A percentile compares a stretch with the other conserved stretches of the same genome.
Evolutionary conservation across 2,888 invertebrate species (phyloP).

Genomic region (Liposcelis brunnea): DNA sequence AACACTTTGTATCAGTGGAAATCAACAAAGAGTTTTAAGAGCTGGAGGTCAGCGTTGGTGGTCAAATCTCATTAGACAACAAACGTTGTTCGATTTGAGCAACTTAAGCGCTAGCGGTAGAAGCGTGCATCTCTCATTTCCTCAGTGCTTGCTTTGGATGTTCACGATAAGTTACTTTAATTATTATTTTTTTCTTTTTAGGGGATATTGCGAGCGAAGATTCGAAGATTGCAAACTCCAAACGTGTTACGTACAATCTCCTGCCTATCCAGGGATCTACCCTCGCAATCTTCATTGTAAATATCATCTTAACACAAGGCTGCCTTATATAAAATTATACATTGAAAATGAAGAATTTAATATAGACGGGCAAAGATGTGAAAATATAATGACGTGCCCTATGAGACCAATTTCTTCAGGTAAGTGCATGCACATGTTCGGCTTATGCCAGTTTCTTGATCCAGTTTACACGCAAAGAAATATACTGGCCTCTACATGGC

Average conservation of each 20-base stretch:
- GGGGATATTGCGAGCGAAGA: constrained; percentile 73
- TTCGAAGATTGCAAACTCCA: constrained; percentile 77
- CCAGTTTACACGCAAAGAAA: constrained; percentile 1
- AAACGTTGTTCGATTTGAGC: too few species aligned
- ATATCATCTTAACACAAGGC: constrained; percentile 72
- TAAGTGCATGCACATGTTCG: too few species aligned
- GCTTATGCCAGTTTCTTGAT: too few species aligned
- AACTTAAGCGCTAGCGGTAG: too few species aligned
- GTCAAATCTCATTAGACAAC: too few species aligned
- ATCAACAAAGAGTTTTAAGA: too few species aligned
- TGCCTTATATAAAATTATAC: constrained; percentile 62
- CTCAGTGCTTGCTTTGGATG: too few species aligned
- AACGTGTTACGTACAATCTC: constrained; percentile 86
- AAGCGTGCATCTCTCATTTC: too few species aligned
- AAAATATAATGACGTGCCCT: constrained; percentile 88
- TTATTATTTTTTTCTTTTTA: constrained; percentile 28
- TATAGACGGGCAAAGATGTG: constrained; percentile 82
- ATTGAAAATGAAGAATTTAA: constrained; percentile 89
- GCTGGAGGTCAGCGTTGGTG: too few species aligned
- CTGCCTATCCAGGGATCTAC: constrained; percentile 83
- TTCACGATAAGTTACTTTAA: too few species aligned
- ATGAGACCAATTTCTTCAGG: constrained; percentile 80
- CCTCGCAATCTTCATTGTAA: constrained; percentile 81
- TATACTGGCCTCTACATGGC: too few species aligned
- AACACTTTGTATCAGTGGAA: too few species aligned